phyloP scores from a whole-genome alignment of 2,888 invertebrate species.

The Amphipoea lucens region DNA sequence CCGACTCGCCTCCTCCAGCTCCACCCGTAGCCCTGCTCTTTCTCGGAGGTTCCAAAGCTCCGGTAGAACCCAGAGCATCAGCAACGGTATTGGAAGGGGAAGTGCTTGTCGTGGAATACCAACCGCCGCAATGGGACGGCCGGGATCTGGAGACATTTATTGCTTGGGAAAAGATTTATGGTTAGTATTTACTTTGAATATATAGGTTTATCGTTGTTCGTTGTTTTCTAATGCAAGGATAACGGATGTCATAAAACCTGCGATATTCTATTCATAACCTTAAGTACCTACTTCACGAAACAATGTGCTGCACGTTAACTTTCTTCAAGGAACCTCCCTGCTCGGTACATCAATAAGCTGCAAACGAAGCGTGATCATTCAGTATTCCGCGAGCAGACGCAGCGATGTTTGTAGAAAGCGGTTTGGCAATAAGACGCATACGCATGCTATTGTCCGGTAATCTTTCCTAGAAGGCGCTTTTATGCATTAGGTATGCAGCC shows the following conservation, averaged over 20 bases:
- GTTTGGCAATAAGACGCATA: constrained; percentile 88
- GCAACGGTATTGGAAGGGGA: constrained; percentile 91
- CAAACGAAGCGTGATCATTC: constrained; percentile 73
- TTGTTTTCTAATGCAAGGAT: constrained; percentile 21
- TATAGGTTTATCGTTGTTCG: constrained; percentile 4
- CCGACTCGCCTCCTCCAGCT: constrained; percentile 72
- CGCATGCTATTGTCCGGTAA: constrained; percentile 87
- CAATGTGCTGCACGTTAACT: constrained; percentile 46
- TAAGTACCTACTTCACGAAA: constrained; percentile 27
- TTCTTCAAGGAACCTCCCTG: constrained; percentile 54
- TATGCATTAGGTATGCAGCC: constrained; percentile 81
- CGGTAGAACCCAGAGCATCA: constrained; percentile 91
- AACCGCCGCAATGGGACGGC: constrained; percentile 89
- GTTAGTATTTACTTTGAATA: constrained; percentile 71
- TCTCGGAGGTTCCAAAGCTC: constrained; percentile 91
- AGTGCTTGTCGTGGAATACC: constrained; percentile 91
- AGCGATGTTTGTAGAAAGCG: constrained; percentile 88
- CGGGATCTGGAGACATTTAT: constrained; percentile 87
- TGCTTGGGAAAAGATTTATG: constrained; percentile 88
- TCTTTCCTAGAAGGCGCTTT: constrained; percentile 88
- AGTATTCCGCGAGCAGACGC: constrained; percentile 81
- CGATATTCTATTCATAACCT: constrained; percentile 28
- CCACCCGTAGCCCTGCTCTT: constrained; percentile 88
- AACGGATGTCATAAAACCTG: constrained; percentile 35
- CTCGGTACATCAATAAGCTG: constrained; percentile 72